A percentile compares a stretch with the other conserved stretches of the same genome.
These are phyloP conservation scores for Coregonus suidteri DNA, from an alignment of 2,797 vertebrate species.

Conservation along the genomic window DNA sequence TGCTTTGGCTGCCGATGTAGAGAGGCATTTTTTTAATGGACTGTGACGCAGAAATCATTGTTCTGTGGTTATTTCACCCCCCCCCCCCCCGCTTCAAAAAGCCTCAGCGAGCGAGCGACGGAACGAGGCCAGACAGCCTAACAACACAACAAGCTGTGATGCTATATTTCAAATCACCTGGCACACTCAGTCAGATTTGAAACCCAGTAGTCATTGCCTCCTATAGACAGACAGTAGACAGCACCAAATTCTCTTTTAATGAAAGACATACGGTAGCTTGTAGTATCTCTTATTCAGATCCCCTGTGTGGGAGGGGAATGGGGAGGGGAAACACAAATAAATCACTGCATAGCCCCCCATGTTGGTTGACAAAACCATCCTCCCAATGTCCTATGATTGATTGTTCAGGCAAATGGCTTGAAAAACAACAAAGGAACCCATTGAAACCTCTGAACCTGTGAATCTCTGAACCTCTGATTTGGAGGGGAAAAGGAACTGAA, in stretches of 20 bases:
- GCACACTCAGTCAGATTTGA: conserved; percentile 70
- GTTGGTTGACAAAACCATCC: conserved; percentile 55
- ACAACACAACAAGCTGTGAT: conserved; percentile 58
- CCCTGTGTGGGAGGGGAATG: conserved; percentile 11
- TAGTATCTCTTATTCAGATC: conserved; percentile 49
- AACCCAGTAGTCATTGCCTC: conserved; percentile 73
- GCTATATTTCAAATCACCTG: conserved; percentile 73
- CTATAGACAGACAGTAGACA: conserved; percentile 69
- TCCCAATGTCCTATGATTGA: conserved; percentile 80
- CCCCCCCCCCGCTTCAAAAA: conserved; percentile 70
- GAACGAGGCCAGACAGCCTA: conserved; percentile 76
- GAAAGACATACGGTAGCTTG: conserved; percentile 40
- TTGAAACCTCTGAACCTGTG: conserved; percentile 73
- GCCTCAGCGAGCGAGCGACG: conserved; percentile 50
- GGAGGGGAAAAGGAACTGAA: conserved; percentile 78
- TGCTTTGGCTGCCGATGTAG: conserved; percentile 94
- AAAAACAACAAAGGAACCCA: conserved; percentile 82
- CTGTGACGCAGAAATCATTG: conserved; percentile 93
- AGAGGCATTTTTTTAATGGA: conserved; percentile 97
- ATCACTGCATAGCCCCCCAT: conserved; percentile 46
- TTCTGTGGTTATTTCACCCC: conserved; percentile 82
- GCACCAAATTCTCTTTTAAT: conserved; percentile 65
- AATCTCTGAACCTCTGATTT: conserved; percentile 77
- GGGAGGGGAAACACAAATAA: conserved; percentile 48
- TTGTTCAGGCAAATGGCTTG: conserved; percentile 80